Evolutionary conservation across 1,140 invertebrate species (phyloP).

Genomic region (Musca vetustissima): DNA sequence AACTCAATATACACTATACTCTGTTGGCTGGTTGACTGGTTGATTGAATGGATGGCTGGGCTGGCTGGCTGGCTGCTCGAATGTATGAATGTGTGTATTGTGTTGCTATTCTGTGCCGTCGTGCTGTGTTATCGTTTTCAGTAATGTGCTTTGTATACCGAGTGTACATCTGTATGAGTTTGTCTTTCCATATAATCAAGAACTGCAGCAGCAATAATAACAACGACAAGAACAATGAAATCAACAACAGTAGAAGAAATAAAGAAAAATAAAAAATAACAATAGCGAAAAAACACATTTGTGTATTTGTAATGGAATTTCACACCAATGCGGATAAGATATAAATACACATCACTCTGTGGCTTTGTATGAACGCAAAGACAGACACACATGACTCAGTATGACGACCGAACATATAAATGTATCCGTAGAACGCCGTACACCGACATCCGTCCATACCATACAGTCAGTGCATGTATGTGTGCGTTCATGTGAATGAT

Average conservation of each 20-base stretch:
- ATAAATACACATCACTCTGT: not conserved
- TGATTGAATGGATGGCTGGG: not conserved
- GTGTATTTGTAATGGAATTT: constrained; percentile 21
- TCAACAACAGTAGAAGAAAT: not conserved
- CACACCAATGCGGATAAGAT: constrained; percentile 18
- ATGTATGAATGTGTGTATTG: not conserved
- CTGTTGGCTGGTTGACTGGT: not conserved
- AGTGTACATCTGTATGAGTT: not conserved
- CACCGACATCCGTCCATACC: too few relatives aligned
- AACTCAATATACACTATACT: too few relatives aligned
- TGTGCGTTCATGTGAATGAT: not conserved
- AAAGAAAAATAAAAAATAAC: constrained; percentile 18
- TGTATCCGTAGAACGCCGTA: too few relatives aligned
- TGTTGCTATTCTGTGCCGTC: too few relatives aligned
- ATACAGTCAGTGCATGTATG: too few relatives aligned
- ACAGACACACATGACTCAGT: too few relatives aligned
- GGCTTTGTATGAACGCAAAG: too few relatives aligned
- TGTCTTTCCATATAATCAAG: constrained; percentile 5
- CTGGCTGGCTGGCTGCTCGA: not conserved
- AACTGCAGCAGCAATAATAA: too few relatives aligned
- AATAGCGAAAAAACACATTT: not conserved
- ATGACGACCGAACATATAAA: too few relatives aligned
- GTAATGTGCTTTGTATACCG: too few relatives aligned
- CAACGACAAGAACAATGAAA: not conserved
- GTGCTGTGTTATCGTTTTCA: too few relatives aligned